Evolutionary conservation across 2,797 vertebrate species (phyloP).

Genomic region (Eleutherodactylus coqui): DNA sequence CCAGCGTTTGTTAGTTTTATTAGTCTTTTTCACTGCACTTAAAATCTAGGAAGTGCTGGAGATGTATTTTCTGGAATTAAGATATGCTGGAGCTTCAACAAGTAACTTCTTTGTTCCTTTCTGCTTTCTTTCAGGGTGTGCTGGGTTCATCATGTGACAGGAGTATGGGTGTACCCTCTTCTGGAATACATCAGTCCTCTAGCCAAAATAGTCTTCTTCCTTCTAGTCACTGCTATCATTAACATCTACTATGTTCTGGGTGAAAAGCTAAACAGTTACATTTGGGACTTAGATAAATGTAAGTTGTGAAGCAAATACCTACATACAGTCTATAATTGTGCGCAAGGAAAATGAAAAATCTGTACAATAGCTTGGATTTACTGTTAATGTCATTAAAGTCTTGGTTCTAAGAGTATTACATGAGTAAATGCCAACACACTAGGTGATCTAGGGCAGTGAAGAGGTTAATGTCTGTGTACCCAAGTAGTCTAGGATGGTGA

Average conservation of each 20-base stretch:
- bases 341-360: not conserved
- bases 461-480: too few relatives aligned
- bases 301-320: slow-evolving; percentile 69
- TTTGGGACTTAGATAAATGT: slow-evolving; percentile 91
- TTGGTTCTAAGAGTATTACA: too few relatives aligned
- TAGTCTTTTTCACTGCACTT: slow-evolving; percentile 41
- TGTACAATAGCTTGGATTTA: not conserved
- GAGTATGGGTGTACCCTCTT: slow-evolving; percentile 95
- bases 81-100: slow-evolving; percentile 28
- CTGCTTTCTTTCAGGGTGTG: slow-evolving; percentile 83
- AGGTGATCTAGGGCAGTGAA: too few relatives aligned
- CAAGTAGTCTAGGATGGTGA: too few relatives aligned
- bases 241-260: slow-evolving; percentile 89
- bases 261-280: slow-evolving; percentile 93
- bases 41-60: slow-evolving; percentile 34
- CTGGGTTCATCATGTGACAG: slow-evolving; percentile 95
- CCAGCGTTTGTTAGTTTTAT: slow-evolving; percentile 48
- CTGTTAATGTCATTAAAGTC: too few relatives aligned
- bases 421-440: too few relatives aligned
- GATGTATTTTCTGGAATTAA: slow-evolving; percentile 30
- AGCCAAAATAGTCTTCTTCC: slow-evolving; percentile 87
- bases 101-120: slow-evolving; percentile 49
- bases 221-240: slow-evolving; percentile 78
- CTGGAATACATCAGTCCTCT: slow-evolving; percentile 86
- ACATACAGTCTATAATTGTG: not conserved